Conservation (phyloP, 2,797 vertebrate species). For the Cottoperca gobio region DNA sequence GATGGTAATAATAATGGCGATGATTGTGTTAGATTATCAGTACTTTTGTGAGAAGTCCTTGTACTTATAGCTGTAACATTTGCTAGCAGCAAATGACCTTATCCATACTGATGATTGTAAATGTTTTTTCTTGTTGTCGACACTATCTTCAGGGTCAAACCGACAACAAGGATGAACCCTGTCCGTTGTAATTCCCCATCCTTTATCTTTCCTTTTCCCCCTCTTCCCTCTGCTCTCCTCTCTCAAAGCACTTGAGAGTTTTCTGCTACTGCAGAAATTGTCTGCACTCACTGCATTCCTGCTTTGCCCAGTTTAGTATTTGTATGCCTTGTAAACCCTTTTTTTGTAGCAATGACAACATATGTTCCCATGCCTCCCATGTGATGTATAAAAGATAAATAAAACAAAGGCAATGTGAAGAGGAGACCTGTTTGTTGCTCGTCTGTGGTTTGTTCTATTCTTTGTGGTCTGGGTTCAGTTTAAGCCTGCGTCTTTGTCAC, state of each 20-base stretch:
- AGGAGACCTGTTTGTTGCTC: slow-evolving; percentile 56
- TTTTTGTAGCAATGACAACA: slow-evolving; percentile 70
- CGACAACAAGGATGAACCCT: slow-evolving; percentile 46
- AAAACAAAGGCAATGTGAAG: slow-evolving; percentile 70
- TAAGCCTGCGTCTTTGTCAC: slow-evolving; percentile 43
- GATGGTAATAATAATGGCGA: slow-evolving; percentile 38
- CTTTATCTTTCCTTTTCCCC: not conserved
- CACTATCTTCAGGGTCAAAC: slow-evolving; percentile 31
- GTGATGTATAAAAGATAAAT: slow-evolving; percentile 79
- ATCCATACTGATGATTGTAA: slow-evolving; percentile 62
- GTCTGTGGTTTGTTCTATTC: slow-evolving; percentile 12
- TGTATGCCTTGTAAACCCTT: slow-evolving; percentile 66
- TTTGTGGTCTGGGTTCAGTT: slow-evolving; percentile 15
- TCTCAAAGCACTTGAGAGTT: slow-evolving; percentile 79
- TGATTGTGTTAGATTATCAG: slow-evolving; percentile 60
- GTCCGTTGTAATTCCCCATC: slow-evolving; percentile 38
- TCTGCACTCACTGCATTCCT: slow-evolving; percentile 76
- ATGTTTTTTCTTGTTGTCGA: slow-evolving; percentile 28
- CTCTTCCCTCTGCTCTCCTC: slow-evolving; percentile 23
- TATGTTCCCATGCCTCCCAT: slow-evolving; percentile 69
- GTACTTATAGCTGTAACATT: slow-evolving; percentile 48
- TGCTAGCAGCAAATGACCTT: slow-evolving; percentile 38
- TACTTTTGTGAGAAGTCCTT: slow-evolving; percentile 46
- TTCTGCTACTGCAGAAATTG: slow-evolving; percentile 70
- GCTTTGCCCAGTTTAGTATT: slow-evolving; percentile 66